A percentile compares a stretch with the other conserved stretches of the same genome.
Evolutionary conservation across 2,888 invertebrate species (phyloP).

Genomic region (Tetragnatha montana): DNA sequence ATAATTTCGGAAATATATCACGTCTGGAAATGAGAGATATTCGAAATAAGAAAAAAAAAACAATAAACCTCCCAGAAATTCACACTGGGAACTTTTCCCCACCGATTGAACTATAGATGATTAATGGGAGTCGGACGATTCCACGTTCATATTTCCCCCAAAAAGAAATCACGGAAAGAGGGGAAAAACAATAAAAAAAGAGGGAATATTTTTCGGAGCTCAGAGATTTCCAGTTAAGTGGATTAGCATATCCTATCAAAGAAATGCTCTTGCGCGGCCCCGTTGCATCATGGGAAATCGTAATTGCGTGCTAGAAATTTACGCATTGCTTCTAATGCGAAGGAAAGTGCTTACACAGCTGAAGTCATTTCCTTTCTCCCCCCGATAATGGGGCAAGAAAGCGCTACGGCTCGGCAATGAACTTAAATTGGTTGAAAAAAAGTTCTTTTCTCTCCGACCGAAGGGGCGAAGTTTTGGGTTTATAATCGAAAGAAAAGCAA

Average conservation of each 20-base stretch:
- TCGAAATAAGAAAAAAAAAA: neutral
- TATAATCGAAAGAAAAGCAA: neutral
- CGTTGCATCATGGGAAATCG: conserved; percentile 33
- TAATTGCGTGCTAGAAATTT: conserved; percentile 50
- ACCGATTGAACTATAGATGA: neutral
- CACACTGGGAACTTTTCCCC: neutral
- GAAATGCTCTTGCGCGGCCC: conserved; percentile 11
- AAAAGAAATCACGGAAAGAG: neutral
- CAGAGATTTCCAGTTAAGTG: conserved; percentile 21
- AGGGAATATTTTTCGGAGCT: neutral
- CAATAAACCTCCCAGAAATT: neutral
- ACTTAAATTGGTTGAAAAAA: conserved; percentile 22
- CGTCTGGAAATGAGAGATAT: neutral
- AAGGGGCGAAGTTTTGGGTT: neutral
- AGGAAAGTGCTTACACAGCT: conserved; percentile 51
- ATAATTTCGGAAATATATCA: neutral
- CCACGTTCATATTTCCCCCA: neutral
- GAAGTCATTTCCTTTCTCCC: conserved; percentile 32
- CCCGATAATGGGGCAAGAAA: conserved; percentile 41
- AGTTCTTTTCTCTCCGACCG: neutral
- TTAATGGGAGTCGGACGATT: neutral
- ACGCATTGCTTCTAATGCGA: conserved; percentile 45
- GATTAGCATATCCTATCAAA: conserved; percentile 56
- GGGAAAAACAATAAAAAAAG: neutral
- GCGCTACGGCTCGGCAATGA: conserved; percentile 7